Base-by-base conservation (phyloP, 2,888 invertebrate genomes). In the Neuroscelio doddi region DNA sequence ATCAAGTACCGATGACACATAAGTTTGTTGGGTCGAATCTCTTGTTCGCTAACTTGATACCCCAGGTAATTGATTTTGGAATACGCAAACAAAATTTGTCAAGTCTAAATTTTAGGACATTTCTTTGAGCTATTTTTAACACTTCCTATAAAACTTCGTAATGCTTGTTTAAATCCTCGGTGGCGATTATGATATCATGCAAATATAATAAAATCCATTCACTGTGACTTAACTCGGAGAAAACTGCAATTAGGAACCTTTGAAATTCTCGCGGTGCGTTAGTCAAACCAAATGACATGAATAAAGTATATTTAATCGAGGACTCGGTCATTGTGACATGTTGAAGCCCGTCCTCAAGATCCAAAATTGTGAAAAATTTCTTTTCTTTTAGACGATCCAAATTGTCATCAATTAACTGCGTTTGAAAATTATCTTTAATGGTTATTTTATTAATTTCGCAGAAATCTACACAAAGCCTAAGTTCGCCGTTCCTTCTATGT, bases 361-460 rank as follows among this genome's bases (percentile, higher is more conserved):
- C 61, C 10, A 53, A 29, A 0, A 10, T 61, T 10, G 29, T 30
- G 34, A 56, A 63, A 24, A 34, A 47, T 12, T 30, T 30, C 10
- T 52, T 32, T 1, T 24, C 10, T 34, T n/a, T 52, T 24, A 52
- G 12, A 21, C 32, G 17, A 9, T 42, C 42, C 1, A 52, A 9
- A 24, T 42, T 29, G 32, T 52, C 52, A n/a, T 42, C 52, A 9
- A 52, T 34, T n/a, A 52, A 9, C 9, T 29, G 42, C 1, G 42
- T 52, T 2, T 44, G 36, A 26, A 24, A 57, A 34, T 57, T 57
- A 17, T 57, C 49, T 44, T 34, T 57, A 12, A 42, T 7, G 1
- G 42, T 57, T 3, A 59, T 46, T 26, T 59, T 59, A 41, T 59
- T 59, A 8, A 59, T 14, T 32, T 51, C 41, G 3, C 52, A 14